A percentile compares a stretch with the other conserved stretches of the same genome.
Evolutionary conservation across 2,797 vertebrate genomes (phyloP).

Genomic region (Peromyscus eremicus): DNA sequence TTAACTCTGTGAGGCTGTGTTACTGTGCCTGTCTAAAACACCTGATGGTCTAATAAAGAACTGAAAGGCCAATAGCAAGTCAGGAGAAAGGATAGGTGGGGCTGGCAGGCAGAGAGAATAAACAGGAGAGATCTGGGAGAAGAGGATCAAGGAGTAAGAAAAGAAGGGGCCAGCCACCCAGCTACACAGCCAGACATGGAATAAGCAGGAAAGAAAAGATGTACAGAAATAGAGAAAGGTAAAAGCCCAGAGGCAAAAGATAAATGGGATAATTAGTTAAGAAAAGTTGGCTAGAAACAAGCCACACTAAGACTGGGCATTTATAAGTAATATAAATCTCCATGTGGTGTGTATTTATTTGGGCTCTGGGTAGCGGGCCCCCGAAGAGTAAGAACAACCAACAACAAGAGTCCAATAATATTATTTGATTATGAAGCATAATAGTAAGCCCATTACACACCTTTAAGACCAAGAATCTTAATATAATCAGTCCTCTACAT

Average conservation of each 20-base stretch:
- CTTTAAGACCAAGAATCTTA: not conserved
- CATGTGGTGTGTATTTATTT: not conserved
- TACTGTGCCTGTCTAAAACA: not conserved
- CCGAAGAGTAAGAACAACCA: not conserved
- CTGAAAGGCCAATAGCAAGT: not conserved
- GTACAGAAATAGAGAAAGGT: not conserved
- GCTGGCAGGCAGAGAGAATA: not conserved
- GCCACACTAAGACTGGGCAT: not conserved
- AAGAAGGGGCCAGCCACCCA: not conserved
- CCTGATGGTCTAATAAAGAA: not conserved
- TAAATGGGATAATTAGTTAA: not conserved
- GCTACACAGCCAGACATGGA: not conserved
- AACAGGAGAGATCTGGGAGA: not conserved
- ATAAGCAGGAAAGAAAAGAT: not conserved
- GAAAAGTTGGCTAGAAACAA: not conserved
- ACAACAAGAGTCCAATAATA: not conserved
- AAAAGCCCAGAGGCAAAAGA: not conserved
- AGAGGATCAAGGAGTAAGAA: not conserved
- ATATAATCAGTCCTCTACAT: not conserved
- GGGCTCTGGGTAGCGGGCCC: not conserved
- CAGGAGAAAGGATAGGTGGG: not conserved
- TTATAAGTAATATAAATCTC: not conserved
- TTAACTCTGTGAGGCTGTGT: not conserved
- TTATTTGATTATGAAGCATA: not conserved
- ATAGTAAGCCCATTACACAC: not conserved